Conservation (phyloP, 2,888 invertebrate genomes). For the Parnassius mnemosyne region DNA sequence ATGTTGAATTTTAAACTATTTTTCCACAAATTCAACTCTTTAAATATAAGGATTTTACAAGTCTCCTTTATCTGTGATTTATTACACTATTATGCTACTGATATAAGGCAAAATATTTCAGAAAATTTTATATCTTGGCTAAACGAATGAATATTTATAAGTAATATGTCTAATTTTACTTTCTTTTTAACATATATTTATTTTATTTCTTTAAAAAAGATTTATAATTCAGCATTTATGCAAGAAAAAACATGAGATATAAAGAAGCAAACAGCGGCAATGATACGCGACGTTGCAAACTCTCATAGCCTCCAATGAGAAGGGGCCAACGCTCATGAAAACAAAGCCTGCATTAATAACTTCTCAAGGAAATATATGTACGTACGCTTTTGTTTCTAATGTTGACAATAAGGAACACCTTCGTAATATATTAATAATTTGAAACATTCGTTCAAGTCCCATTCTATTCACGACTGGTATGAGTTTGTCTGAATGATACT, state of each 20-base stretch:
- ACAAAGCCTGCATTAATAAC: conserved; percentile 65
- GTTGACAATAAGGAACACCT: conserved; percentile 10
- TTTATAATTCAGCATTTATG: conserved; percentile 66
- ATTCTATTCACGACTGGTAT: background rate
- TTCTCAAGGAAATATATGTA: conserved; percentile 44
- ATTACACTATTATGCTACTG: background rate
- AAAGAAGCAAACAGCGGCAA: conserved; percentile 62
- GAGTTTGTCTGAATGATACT: no score
- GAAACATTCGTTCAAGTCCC: conserved; percentile 8
- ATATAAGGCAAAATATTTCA: no score
- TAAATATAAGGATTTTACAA: conserved; percentile 32
- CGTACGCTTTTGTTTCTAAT: conserved; percentile 17
- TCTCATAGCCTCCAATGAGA: conserved; percentile 40
- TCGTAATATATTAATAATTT: conserved; percentile 14
- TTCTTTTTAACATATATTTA: no score
- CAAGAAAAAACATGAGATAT: conserved; percentile 73
- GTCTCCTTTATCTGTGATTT: conserved; percentile 26
- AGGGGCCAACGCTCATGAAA: conserved; percentile 67
- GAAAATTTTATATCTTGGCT: no score
- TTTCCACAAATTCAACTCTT: conserved; percentile 33
- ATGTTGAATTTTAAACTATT: conserved; percentile 75
- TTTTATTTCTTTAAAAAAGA: no score
- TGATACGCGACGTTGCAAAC: conserved; percentile 60
- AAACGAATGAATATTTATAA: no score
- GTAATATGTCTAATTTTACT: no score